Base-by-base conservation (phyloP, 2,797 vertebrate species). In the Phylloscopus collybita region DNA sequence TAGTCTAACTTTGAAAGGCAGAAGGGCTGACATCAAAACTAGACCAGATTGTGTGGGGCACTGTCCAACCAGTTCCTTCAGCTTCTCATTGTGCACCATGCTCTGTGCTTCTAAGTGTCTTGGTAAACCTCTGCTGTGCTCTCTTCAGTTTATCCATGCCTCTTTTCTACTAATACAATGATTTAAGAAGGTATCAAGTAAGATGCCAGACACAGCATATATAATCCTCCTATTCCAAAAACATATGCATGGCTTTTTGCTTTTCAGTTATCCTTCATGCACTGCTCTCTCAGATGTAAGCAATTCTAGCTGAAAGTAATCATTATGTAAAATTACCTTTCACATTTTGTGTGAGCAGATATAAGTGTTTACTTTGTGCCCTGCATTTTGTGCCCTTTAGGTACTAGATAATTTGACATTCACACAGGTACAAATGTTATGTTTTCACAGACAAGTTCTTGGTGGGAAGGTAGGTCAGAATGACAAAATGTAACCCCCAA, bases 321-420 rank as follows among this genome's bases (percentile, higher is more conserved):
- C 5, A 73, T 78, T 86, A 86, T 26, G 51, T 70, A 75, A 83
- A 95, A 88, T 67, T 85, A 50, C 30, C 21, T 91, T 88, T 86
- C 62, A 59, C 19, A 27, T 83, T 93, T 91, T 30, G 10, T 64
- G n/a, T 60, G 57, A 76, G 53, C 69, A 88, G 23, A 49, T 86
- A 4, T 4, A 61, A 78, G 30, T 64, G 42, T 78, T 91, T 93
- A 83, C 61, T 89, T 50, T 61, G 57, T 78, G 64, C 21, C 38
- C 29, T 80, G 61, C 15, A 67, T 78, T 92, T 90, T 64, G 45
- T 90, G 50, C 53, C 50, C 54, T 88, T 91, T 79, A 71, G 14
- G 12, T 62, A 38, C 54, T 78, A 34, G 61, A 34, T 36, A 80
- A 88, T 69, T 83, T 84, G 32, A 74, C 66, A 65, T 88, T 86